Base-by-base conservation (phyloP, 2,888 invertebrate genomes). In the Drosophila suboccidentalis region DNA sequence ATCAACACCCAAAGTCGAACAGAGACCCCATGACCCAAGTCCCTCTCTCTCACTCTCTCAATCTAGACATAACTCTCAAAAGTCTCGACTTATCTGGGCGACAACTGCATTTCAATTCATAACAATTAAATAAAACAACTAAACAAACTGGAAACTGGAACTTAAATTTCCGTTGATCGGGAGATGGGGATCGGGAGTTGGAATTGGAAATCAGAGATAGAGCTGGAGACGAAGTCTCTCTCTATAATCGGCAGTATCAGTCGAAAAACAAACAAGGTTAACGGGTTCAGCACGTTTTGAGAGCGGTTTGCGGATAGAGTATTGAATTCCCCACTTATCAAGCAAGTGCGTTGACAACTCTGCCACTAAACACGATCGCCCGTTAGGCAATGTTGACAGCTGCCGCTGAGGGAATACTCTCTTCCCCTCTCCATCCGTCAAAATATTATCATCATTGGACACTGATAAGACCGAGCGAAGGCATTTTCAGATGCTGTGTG, bases 31-130 rank as follows among this genome's bases (percentile, higher is more conserved):
- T 53, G 47, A 62, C 53, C 53, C 17, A n/a, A 15, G 61, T 19
- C 17, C 19, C 32, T 10, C 41, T 15, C 9, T 8, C 34, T 8
- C 5, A 9, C 13, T 22, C 29, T 11, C 41, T 38, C 43, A 51
- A 51, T 55, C 61, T 36, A 47, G 39, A 44, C 64, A 58, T 54
- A 39, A 66, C 44, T 41, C 43, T 19, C 17, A 3, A 38, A 34
- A 60, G 38, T 44, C 15, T 39, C 19, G n/a, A 29, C 76, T 82
- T 82, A 82, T 82, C 82, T 57, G 17, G 32, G 58, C 62, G 53
- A 62, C 70, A 79, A 83, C 70, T 79, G 75, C 82, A 83, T 79
- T 83, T 83, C 87, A 84, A 86, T 84, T 84, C 84, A 84, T 84
- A 87, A 83, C 79, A 84, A 84, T 84, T 84, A 87, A 75, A 58